phyloP scores from a whole-genome alignment of 2,797 vertebrate genomes.

The Liparis tanakae region DNA sequence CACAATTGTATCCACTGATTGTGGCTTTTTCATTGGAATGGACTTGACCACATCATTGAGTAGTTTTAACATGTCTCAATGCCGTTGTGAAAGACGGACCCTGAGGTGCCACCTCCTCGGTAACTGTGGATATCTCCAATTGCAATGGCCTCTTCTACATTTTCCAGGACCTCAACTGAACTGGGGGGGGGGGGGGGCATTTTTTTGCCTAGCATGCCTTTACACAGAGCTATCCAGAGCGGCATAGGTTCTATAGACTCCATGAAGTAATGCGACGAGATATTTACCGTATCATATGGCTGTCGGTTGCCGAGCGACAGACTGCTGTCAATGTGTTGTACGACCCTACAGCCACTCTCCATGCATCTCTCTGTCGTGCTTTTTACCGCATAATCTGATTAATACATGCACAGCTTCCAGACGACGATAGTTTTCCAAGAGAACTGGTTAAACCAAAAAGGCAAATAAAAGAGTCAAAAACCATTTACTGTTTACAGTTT shows the following conservation, averaged over 20 bases:
- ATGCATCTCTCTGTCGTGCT: too few species aligned
- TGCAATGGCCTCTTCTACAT: not conserved
- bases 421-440: not conserved
- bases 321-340: too few species aligned
- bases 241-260: not conserved
- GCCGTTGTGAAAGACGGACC: not conserved
- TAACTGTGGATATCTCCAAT: not conserved
- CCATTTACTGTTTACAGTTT: not conserved
- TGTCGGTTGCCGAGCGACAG: too few species aligned
- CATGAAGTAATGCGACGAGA: not conserved
- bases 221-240: not conserved
- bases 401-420: not conserved
- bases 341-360: too few species aligned
- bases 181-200: not conserved
- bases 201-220: not conserved
- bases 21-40: not conserved
- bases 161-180: not conserved
- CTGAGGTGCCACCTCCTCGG: not conserved
- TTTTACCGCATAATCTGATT: not conserved
- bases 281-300: not conserved
- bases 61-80: not conserved
- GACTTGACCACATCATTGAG: not conserved
- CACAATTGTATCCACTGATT: not conserved
- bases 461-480: constrained; percentile 9
- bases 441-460: not conserved